These are phyloP conservation scores for Agonopterix alstromeriana DNA, from an alignment of 2,888 invertebrate species.

Conservation along the genomic window DNA sequence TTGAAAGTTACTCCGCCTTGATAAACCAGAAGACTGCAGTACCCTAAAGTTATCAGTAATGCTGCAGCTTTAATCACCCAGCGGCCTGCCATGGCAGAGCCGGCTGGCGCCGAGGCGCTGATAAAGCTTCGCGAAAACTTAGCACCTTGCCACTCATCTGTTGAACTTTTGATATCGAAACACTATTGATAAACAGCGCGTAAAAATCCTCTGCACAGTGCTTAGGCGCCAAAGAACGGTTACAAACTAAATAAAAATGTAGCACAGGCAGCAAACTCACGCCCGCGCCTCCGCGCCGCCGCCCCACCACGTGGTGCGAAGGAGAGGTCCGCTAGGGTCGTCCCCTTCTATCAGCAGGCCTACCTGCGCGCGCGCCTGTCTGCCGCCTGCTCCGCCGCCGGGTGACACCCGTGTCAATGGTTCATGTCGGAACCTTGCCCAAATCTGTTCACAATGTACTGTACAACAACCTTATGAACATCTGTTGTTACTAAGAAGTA, in stretches of 20 bases:
- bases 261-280: constrained; percentile 56
- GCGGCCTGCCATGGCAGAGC: constrained; percentile 64
- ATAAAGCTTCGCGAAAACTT: constrained; percentile 40
- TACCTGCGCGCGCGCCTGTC: constrained; percentile 71
- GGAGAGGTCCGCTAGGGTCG: constrained; percentile 29
- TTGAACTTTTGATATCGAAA: constrained; percentile 57
- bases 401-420: constrained; percentile 71
- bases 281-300: constrained; percentile 48
- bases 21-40: constrained; percentile 78
- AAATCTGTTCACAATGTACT: constrained; percentile 8
- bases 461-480: no score
- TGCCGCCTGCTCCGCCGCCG: constrained; percentile 52
- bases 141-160: constrained; percentile 68
- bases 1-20: constrained; percentile 73
- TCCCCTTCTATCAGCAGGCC: constrained; percentile 31
- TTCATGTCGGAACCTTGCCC: constrained; percentile 30
- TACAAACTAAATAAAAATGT: constrained; percentile 76
- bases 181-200: constrained; percentile 44
- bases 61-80: constrained; percentile 69
- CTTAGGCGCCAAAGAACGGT: constrained; percentile 50
- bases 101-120: constrained; percentile 56
- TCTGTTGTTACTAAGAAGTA: no score
- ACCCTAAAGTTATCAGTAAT: constrained; percentile 72
- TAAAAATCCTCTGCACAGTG: constrained; percentile 20
- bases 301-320: constrained; percentile 67